Conservation (phyloP, 2,113 vertebrate species). For the Brachypodius melanocephalos region DNA sequence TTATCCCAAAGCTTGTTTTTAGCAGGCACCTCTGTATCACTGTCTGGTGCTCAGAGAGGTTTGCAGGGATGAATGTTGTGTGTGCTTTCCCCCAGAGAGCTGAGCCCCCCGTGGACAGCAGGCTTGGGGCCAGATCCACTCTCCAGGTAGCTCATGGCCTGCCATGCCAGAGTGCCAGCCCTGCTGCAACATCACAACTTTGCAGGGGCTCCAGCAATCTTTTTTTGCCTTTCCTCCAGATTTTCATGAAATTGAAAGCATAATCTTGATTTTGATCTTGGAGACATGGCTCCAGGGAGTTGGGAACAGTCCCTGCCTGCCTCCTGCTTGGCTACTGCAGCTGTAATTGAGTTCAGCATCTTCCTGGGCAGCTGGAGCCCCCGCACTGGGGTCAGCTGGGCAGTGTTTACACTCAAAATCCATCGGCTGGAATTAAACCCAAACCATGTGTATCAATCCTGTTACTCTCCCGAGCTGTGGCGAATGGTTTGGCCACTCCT, state of each 20-base stretch:
- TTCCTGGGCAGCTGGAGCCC: neutral
- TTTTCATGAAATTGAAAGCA: neutral
- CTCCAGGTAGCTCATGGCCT: rapidly evolving
- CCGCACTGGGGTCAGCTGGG: rapidly evolving
- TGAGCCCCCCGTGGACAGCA: neutral
- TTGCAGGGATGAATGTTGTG: neutral
- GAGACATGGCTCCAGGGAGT: neutral
- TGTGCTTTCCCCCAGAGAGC: neutral
- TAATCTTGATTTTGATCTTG: neutral
- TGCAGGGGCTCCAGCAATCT: neutral
- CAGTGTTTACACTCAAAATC: neutral
- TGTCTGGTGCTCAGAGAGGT: neutral
- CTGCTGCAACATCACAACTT: rapidly evolving
- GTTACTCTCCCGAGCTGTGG: conserved; percentile 20
- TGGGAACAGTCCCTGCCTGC: neutral
- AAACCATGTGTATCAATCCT: conserved; percentile 33
- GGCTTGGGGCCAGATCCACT: rapidly evolving
- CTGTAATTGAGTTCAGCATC: conserved; percentile 31
- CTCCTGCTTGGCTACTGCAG: neutral
- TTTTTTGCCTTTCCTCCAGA: neutral
- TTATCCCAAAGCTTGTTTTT: neutral
- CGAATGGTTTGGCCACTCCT: conserved; percentile 27
- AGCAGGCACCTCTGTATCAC: neutral
- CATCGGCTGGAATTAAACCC: conserved; percentile 33
- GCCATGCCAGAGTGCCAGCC: rapidly evolving